phyloP scores from a whole-genome alignment of 2,797 vertebrate genomes.

The Poecile montanus region DNA sequence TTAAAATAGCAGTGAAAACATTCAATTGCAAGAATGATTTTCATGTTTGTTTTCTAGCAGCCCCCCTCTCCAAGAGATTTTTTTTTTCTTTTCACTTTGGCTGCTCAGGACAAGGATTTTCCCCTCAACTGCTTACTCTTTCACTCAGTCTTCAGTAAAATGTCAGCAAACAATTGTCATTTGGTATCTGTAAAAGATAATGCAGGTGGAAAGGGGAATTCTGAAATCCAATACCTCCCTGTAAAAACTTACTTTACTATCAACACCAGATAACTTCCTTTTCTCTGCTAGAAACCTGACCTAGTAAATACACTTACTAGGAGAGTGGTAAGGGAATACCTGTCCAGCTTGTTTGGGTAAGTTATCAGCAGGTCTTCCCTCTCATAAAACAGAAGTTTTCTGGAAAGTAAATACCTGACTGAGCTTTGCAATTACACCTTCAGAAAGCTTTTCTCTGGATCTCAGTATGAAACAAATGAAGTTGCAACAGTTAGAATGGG shows the following conservation, averaged over 20 bases:
- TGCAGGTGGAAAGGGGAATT: conserved; percentile 25
- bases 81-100: neutral
- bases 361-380: conserved; percentile 18
- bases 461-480: neutral
- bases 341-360: neutral
- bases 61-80: neutral
- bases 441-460: neutral
- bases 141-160: conserved; percentile 25
- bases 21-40: neutral
- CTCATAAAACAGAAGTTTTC: neutral
- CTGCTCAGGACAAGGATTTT: neutral
- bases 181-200: conserved; percentile 51
- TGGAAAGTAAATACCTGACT: neutral
- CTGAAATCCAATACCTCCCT: conserved; percentile 16
- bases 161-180: conserved; percentile 39
- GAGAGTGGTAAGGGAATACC: neutral
- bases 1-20: neutral
- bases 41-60: neutral
- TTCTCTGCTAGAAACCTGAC: conserved; percentile 21
- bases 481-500: neutral
- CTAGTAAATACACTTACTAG: neutral
- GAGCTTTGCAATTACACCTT: neutral
- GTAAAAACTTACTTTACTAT: conserved; percentile 17
- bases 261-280: conserved; percentile 21
- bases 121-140: neutral